Evolutionary conservation across 2,797 vertebrate genomes (phyloP).

Genomic region (Thripadectes ignobilis): DNA sequence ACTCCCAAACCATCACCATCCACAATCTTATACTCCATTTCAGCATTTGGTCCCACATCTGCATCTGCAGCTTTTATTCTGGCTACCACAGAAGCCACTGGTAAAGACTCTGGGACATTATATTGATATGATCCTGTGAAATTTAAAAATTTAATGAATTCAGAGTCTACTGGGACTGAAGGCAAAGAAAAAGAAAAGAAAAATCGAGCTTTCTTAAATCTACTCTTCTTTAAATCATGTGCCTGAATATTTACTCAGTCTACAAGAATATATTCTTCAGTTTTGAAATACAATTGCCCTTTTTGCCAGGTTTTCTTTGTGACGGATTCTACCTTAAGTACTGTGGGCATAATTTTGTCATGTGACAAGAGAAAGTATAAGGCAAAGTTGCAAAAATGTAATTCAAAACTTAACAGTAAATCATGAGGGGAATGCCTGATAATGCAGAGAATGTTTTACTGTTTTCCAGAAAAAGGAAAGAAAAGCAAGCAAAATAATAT

Average conservation of each 20-base stretch:
- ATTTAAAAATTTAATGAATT: constrained; percentile 48
- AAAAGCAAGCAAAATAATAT: neutral
- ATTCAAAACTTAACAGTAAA: neutral
- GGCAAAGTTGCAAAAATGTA: neutral
- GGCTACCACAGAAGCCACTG: constrained; percentile 88
- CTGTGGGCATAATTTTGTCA: neutral
- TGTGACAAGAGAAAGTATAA: neutral
- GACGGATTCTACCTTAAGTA: neutral
- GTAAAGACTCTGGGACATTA: constrained; percentile 89
- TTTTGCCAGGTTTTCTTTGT: neutral
- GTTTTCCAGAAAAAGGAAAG: neutral
- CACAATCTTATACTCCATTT: constrained; percentile 95
- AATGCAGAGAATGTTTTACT: neutral
- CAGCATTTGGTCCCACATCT: constrained; percentile 90
- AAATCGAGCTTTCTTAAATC: neutral
- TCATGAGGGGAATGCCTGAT: neutral
- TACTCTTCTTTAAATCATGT: neutral
- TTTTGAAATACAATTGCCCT: neutral
- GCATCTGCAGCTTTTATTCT: constrained; percentile 91
- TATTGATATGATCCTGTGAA: constrained; percentile 90
- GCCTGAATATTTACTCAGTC: neutral
- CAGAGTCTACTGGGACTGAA: neutral
- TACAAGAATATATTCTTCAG: neutral
- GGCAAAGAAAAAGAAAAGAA: neutral
- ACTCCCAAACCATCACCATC: constrained; percentile 87